Evolutionary conservation across 2,113 vertebrate genomes (phyloP), one percentile per base, ranked within the genome.

Genomic region (Microcebus jonahi): DNA sequence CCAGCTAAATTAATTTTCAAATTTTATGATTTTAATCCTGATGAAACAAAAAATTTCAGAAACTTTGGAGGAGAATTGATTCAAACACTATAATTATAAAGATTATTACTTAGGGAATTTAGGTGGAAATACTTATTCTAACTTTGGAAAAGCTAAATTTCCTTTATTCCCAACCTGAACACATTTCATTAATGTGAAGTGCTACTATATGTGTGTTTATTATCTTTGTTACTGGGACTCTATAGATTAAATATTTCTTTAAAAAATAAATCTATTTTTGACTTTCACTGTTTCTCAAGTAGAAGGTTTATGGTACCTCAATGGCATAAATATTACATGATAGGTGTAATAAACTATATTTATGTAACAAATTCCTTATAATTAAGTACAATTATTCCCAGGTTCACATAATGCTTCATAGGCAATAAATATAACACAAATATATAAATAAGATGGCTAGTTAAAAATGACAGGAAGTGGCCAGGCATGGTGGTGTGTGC

Each of bases 1-100:
- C 80, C 71, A 97, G 94, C 48, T 97, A 96, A 97, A 93, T 90
- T 97, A 73, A 71, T 57, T 97, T 88, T 59, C 80, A 55, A 75
- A 29, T 86, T 83, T 95, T 95, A 71, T 76, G 86, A 31, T 42
- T 87, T 45, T 45, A 57, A 0, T 61, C 42, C 8, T 50, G 42
- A 84, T 65, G 81, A 84, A 29, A 94, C 39, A 85, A 85, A 95
- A 63, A 2, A 39, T 88, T 88, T 25, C 85, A 94, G 81, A 97
- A 97, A 94, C 92, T 96, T 55, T 57, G 91, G 8, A 63, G 70
- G 42, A 48, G 27, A 21, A 31, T 73, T 59, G 5, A 39, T 95
- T 95, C 95, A 71, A 88, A 90, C 92, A 10, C 4, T 76, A 12
- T 63, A 92, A 82, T 53, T 68, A 63, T 96, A 39, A 15, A 96